These are phyloP conservation scores for Drosophila virilis DNA, from an alignment of 1,140 invertebrate genomes.

Conservation along the genomic window DNA sequence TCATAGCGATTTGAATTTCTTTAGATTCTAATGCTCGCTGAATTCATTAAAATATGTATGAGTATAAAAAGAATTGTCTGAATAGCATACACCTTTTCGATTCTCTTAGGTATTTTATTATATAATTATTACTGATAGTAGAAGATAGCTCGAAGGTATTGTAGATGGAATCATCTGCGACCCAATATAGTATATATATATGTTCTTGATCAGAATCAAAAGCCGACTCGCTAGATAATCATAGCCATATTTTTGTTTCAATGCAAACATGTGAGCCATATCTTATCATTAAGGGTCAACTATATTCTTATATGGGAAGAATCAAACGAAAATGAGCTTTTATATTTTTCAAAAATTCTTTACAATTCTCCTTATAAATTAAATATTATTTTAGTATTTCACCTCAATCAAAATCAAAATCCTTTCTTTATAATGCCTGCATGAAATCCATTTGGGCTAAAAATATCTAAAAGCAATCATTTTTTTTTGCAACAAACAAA, in stretches of 20 bases:
- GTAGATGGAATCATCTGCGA: no score
- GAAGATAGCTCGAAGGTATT: no score
- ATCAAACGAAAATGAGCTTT: no score
- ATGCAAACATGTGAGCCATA: no score
- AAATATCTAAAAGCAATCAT: constrained; percentile 37
- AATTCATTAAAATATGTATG: constrained; percentile 16
- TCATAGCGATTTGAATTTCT: neutral
- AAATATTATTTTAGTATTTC: constrained; percentile 6
- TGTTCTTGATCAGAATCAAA: neutral
- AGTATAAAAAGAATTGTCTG: constrained; percentile 30
- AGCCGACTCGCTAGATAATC: no score
- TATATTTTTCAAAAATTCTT: no score
- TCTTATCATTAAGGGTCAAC: no score
- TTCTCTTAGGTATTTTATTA: neutral
- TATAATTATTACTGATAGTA: no score
- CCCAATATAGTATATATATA: no score
- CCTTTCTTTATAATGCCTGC: constrained; percentile 19
- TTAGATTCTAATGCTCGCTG: constrained; percentile 4
- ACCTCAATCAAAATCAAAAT: neutral
- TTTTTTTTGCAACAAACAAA: constrained; percentile 33
- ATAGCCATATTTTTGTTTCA: no score
- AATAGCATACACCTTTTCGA: constrained; percentile 12
- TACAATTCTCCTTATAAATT: neutral
- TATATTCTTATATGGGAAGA: no score
- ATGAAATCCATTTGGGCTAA: constrained; percentile 34